Evolutionary conservation across 2,797 vertebrate genomes (phyloP), one percentile per base, ranked within the genome.

Genomic region (Rousettus madagascariensis): DNA sequence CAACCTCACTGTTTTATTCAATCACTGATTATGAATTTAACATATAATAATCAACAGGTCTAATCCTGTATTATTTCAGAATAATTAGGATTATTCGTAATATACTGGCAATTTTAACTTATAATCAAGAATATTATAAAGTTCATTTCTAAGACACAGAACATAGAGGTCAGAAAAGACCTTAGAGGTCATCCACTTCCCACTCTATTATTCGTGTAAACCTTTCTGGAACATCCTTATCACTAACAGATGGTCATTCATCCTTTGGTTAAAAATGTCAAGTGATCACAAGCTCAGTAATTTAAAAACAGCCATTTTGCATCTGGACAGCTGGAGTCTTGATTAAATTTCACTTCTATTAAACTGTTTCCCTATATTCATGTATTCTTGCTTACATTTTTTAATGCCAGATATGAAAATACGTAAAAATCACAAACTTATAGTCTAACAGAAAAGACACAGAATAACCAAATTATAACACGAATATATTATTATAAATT

Each of bases 231-330:
- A 72, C 36, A 74, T 84, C 5, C 36, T 28, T 82, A 63, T 93
- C 49, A 89, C 30, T 92, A 57, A 87, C 92, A 97, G 90, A 95
- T 96, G 72, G 66, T 53, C 71, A 74, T 96, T 46, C 33, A 93
- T 91, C 28, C 68, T 91, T 92, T 61, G 36, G 17, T 90, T 91
- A 86, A 87, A 97, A 94, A 97, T 92, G 80, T 90, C 80, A 97
- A 95, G 63, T 82, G 91, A 83, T 93, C 53, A 87, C 77, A 66
- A 87, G 57, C 57, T 94, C 63, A 66, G 12, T 95, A 95, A 93
- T 88, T 92, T 86, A 79, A 36, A 94, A 22, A 33, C 6, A 88
- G 22, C 22, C 68, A 92, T 69, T 95, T 79, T 88, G 41, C 77
- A 71, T 78, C 69, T 69, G 46, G 36, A 90, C 15, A 92, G 41